Percentiles rank a stretch among this genome's conserved stretches.
Conservation (phyloP, 2,113 vertebrate genomes). For the Riparia riparia region DNA sequence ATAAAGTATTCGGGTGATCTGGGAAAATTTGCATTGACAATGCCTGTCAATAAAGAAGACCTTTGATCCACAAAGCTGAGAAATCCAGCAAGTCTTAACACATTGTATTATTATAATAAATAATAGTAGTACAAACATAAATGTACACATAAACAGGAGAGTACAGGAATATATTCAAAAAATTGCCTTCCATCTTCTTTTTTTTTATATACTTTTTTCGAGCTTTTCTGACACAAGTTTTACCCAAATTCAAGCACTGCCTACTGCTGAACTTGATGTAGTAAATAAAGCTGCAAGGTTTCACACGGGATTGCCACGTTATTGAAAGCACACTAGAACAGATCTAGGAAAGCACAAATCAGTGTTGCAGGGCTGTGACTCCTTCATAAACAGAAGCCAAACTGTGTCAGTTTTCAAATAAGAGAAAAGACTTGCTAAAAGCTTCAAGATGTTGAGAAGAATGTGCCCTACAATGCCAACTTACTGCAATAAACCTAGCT, state of each 20-base stretch:
- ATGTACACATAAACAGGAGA: not conserved
- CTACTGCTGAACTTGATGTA: slow-evolving; percentile 9
- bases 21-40: not conserved
- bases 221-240: not conserved
- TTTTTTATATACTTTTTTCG: not conserved
- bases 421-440: slow-evolving; percentile 71
- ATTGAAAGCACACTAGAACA: slow-evolving; percentile 47
- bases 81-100: not conserved
- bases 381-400: slow-evolving; percentile 68
- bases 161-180: not conserved
- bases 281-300: slow-evolving; percentile 58
- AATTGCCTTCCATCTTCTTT: not conserved
- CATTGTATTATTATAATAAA: not conserved
- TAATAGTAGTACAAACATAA: not conserved
- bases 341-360: slow-evolving; percentile 44
- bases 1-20: not conserved
- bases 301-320: slow-evolving; percentile 37
- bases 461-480: slow-evolving; percentile 63
- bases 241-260: not conserved
- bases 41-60: not conserved
- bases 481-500: slow-evolving; percentile 63
- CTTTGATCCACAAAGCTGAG: not conserved
- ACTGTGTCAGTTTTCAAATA: slow-evolving; percentile 31
- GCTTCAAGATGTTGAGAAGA: slow-evolving; percentile 67
- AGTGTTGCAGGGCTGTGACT: slow-evolving; percentile 60